These are phyloP conservation scores for Corythucha ciliata DNA, from an alignment of 2,888 invertebrate genomes.

Conservation along the genomic window DNA sequence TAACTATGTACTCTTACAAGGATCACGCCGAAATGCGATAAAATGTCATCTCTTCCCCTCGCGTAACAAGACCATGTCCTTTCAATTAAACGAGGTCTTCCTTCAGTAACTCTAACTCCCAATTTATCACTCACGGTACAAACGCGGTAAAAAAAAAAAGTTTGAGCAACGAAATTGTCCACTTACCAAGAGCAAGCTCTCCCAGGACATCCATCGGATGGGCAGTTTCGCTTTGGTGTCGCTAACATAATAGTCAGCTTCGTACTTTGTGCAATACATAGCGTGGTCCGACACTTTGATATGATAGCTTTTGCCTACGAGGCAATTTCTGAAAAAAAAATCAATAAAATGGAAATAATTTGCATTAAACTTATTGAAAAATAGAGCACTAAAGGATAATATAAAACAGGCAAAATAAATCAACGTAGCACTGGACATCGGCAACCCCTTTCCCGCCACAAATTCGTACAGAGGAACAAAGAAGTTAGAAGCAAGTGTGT, in stretches of 20 bases:
- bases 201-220: slow-evolving; percentile 91
- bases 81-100: too few relatives aligned
- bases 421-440: too few relatives aligned
- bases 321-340: slow-evolving; percentile 58
- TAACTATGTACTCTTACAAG: too few relatives aligned
- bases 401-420: slow-evolving; percentile 9
- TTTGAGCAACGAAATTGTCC: not conserved
- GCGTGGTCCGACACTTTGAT: slow-evolving; percentile 79
- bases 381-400: too few relatives aligned
- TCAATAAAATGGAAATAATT: too few relatives aligned
- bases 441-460: too few relatives aligned
- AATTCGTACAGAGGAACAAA: not conserved
- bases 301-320: slow-evolving; percentile 68
- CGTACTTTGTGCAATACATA: slow-evolving; percentile 70
- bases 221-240: slow-evolving; percentile 73
- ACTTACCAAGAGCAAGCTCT: slow-evolving; percentile 67
- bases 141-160: not conserved
- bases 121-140: not conserved
- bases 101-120: too few relatives aligned
- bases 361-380: too few relatives aligned
- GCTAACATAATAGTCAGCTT: slow-evolving; percentile 73
- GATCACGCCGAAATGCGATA: too few relatives aligned
- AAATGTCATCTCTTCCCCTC: too few relatives aligned
- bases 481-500: too few relatives aligned
- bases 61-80: too few relatives aligned